Evolutionary conservation across 1,140 invertebrate genomes (phyloP).

Genomic region (Aphis craccivora): DNA sequence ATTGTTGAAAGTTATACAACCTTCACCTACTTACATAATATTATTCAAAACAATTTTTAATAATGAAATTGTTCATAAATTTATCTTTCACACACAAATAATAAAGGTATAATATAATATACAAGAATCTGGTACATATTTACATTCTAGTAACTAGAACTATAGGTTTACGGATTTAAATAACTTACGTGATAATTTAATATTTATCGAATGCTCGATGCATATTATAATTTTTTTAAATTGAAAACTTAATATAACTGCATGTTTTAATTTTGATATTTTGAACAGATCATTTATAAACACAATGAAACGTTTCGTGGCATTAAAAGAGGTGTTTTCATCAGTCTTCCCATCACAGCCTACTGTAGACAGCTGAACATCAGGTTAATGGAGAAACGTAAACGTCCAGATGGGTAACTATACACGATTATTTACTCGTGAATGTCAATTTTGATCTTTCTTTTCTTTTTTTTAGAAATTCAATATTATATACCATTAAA

Average conservation of each 20-base stretch:
- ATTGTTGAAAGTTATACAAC: too few species aligned
- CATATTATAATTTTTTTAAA: neutral
- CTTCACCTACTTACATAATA: too few species aligned
- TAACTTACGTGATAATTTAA: too few species aligned
- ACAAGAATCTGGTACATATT: too few species aligned
- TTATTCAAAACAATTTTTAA: too few species aligned
- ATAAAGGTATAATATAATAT: too few species aligned
- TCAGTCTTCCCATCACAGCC: neutral
- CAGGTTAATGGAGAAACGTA: slow-evolving; percentile 30
- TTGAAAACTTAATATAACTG: neutral
- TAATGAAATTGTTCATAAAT: too few species aligned
- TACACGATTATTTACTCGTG: neutral
- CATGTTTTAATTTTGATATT: neutral
- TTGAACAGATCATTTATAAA: neutral
- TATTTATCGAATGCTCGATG: neutral
- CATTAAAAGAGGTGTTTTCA: neutral
- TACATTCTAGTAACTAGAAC: too few species aligned
- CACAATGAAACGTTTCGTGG: neutral
- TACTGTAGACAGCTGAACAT: slow-evolving; percentile 38
- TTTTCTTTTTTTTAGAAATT: neutral
- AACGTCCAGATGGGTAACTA: slow-evolving; percentile 36
- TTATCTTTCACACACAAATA: too few species aligned
- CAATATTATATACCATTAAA: neutral
- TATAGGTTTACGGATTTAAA: too few species aligned
- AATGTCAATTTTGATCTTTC: neutral